Evolutionary conservation across 2,113 vertebrate genomes (phyloP).

Genomic region (Fregetta grallaria): DNA sequence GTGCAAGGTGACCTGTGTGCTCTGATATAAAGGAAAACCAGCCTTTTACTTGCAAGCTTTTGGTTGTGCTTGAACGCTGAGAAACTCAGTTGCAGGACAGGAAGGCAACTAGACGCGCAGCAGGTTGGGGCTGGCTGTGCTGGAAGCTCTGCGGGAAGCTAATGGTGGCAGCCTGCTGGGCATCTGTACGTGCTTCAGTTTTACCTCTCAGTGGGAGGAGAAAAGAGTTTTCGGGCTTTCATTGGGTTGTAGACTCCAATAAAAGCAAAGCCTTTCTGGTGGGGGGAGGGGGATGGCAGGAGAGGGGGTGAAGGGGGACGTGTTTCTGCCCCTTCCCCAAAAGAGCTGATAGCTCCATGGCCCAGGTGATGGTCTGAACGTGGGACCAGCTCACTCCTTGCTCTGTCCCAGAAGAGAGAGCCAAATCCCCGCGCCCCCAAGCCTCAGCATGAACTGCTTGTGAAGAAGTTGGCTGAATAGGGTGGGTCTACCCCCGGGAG

Average conservation of each 20-base stretch:
- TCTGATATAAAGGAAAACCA: not conserved
- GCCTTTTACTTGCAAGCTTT: constrained; percentile 13
- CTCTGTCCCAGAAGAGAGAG: not conserved
- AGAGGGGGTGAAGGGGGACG: not conserved
- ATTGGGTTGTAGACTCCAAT: not conserved
- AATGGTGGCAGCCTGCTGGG: not conserved
- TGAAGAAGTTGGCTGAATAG: not conserved
- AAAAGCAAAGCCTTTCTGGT: not conserved
- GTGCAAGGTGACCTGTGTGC: not conserved
- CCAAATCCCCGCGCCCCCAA: not conserved
- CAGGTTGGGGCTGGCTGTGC: not conserved
- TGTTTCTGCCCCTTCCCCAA: not conserved
- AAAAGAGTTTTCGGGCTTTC: not conserved
- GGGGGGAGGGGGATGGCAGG: not conserved
- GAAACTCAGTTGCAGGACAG: not conserved
- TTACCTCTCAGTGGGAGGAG: not conserved
- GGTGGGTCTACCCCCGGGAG: not conserved
- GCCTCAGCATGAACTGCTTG: not conserved
- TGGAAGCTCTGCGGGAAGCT: not conserved
- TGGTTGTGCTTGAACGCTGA: constrained; percentile 7
- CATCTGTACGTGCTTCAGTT: not conserved
- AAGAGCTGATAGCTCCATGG: not conserved
- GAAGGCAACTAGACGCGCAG: not conserved
- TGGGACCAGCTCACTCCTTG: not conserved
- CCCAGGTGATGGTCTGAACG: not conserved